Evolutionary conservation across 2,113 vertebrate genomes (phyloP), one percentile per base, ranked within the genome.

Genomic region (Ranitomeya variabilis): DNA sequence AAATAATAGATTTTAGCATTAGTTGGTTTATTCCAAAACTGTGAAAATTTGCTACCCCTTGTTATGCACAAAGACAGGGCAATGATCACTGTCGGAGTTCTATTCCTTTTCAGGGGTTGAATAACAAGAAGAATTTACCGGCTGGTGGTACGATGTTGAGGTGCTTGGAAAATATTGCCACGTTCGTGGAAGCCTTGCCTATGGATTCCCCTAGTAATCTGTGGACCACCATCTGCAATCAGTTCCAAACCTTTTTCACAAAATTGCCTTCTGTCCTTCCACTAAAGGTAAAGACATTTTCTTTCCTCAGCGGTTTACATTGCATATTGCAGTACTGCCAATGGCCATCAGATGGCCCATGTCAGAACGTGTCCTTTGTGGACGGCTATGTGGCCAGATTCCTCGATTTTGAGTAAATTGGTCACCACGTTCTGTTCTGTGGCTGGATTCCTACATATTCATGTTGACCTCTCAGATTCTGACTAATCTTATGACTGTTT

Each of bases 191-290:
- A 94, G 97, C 98, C 84, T 94, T 99, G 91, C 98, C 98, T 0
- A 99, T 99, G 98, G 98, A 99, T 92, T 97, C 97, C 0, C 98
- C 98, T 18, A 99, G 97, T 93, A 99, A 98, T 93, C 97, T 99
- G 89, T 99, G 98, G 98, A 96, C 97, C 57, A 99, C 97, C 26
- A 98, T 99, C 91, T 99, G 97, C 92, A 99, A 97, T 92, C 98
- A 99, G 93, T 99, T 99, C 94, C 98, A 99, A 95, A 98, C 98
- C 15, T 99, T 99, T 91, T 96, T 99, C 87, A 95, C 97, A 86
- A 99, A 98, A 91, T 95, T 99, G 91, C 97, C 98, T 31, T 97
- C 95, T 87, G 97, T 99, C 92, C 95, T 99, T 90, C 98, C 98
- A 80, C 96, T 99, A 67, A 99, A 99, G 97, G 98, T 99, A 96